Percentiles rank a stretch among this genome's conserved stretches.
Evolutionary conservation across 2,113 vertebrate genomes (phyloP).

Genomic region (Lepisosteus osseus): DNA sequence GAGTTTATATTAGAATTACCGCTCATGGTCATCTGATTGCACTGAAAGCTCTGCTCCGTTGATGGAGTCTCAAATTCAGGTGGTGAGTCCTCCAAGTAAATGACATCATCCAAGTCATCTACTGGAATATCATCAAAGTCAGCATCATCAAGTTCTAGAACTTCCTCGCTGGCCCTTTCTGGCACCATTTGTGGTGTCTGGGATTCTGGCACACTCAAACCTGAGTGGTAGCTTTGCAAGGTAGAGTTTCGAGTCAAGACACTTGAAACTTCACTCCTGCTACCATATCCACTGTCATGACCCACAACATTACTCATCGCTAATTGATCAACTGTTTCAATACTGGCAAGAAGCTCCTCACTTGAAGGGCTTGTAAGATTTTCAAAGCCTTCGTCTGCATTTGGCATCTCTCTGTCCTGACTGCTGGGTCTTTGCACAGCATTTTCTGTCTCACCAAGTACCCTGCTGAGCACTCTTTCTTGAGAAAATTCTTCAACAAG

Average conservation of each 20-base stretch:
- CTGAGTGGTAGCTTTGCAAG: background rate
- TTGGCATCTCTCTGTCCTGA: slow-evolving; percentile 13
- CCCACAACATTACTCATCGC: slow-evolving; percentile 34
- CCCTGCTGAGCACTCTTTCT: slow-evolving; percentile 74
- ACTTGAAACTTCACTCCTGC: slow-evolving; percentile 47
- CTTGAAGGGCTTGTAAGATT: slow-evolving; percentile 67
- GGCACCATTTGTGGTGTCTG: slow-evolving; percentile 20
- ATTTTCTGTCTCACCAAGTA: slow-evolving; percentile 71
- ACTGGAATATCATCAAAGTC: slow-evolving; percentile 77
- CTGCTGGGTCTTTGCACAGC: slow-evolving; percentile 35
- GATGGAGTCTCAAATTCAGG: background rate
- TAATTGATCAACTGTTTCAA: slow-evolving; percentile 66
- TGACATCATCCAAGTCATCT: slow-evolving; percentile 69
- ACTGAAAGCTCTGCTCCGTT: too few species aligned
- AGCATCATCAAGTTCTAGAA: slow-evolving; percentile 51
- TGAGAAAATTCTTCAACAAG: slow-evolving; percentile 69
- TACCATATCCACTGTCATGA: slow-evolving; percentile 70
- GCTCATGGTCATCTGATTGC: too few species aligned
- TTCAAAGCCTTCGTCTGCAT: slow-evolving; percentile 37
- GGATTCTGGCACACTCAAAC: slow-evolving; percentile 4
- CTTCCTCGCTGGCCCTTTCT: slow-evolving; percentile 6
- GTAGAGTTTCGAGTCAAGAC: background rate
- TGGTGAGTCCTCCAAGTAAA: slow-evolving; percentile 56
- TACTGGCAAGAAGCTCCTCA: slow-evolving; percentile 80
- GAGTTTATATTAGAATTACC: too few species aligned